Evolutionary conservation across 2,888 invertebrate genomes (phyloP), one percentile per base, ranked within the genome.

Genomic region (Tanaodytes sp.): DNA sequence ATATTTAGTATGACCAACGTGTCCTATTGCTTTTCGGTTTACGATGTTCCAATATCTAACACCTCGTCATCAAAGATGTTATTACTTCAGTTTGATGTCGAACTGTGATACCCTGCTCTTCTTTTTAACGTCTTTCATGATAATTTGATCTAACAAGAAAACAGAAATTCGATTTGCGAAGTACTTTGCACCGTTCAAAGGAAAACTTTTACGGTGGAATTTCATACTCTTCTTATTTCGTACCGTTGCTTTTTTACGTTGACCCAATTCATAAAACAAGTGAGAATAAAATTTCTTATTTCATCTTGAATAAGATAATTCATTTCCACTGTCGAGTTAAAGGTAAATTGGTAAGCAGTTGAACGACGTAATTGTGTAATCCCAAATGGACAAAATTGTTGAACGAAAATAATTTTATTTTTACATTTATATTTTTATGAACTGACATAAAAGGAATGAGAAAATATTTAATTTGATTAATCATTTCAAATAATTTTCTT

Each of bases 1-100:
- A n/a, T n/a, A n/a, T n/a, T n/a, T n/a, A n/a, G n/a, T n/a, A 81
- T 78, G 80, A 76, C 79, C 79, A 81, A 78, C 75, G 76, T 73
- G 49, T 73, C 76, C 74, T 76, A 64, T 79, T 74, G 66, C 64
- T 77, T 78, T 75, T 75, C 73, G 75, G 72, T 80, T 81, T 80
- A 80, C 76, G 75, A 79, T 75, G 71, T 72, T 76, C 71, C 73
- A 79, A 80, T 68, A n/a, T n/a, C n/a, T n/a, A n/a, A n/a, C n/a
- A n/a, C 74, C 71, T 63, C 69, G 71, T 65, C 71, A 70, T 46
- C 69, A 55, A 37, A 73, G 75, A 75, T 75, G 72, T 58, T 77
- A 80, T 79, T 78, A 77, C 74, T 51, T 52, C 19, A 43, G 66
- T 77, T 80, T 80, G 74, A 80, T 74, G 67, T 73, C 42, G 64